Conservation (phyloP, 2,888 invertebrate genomes). For the Euplagia quadripunctaria region DNA sequence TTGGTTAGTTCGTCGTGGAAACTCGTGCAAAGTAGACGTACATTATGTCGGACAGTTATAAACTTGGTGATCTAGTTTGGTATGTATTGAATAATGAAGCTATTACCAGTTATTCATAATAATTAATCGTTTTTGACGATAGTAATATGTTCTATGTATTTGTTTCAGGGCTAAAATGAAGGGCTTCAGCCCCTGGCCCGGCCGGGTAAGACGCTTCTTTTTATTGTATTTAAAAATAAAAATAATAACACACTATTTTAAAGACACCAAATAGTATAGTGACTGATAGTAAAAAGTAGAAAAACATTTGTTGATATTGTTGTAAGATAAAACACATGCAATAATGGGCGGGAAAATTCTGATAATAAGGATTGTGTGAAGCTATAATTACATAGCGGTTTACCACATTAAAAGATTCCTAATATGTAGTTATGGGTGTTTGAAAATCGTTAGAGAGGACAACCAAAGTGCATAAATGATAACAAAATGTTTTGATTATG, state of each 20-base stretch:
- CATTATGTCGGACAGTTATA: slow-evolving; percentile 79
- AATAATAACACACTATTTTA: slow-evolving; percentile 25
- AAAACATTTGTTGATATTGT: slow-evolving; percentile 44
- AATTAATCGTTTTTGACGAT: slow-evolving; percentile 62
- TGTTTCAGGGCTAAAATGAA: slow-evolving; percentile 98
- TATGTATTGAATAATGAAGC: slow-evolving; percentile 69
- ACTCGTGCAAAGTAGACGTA: slow-evolving; percentile 64
- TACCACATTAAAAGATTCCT: not conserved
- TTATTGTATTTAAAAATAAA: slow-evolving; percentile 54
- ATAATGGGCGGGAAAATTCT: slow-evolving; percentile 69
- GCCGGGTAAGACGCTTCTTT: slow-evolving; percentile 93
- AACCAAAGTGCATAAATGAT: slow-evolving; percentile 26
- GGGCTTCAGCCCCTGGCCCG: slow-evolving; percentile 98
- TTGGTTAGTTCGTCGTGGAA: slow-evolving; percentile 82
- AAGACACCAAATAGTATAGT: slow-evolving; percentile 19
- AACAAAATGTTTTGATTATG: slow-evolving; percentile 35
- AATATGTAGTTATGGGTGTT: not conserved
- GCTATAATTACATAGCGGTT: slow-evolving; percentile 41
- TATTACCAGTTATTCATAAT: slow-evolving; percentile 60
- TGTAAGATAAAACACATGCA: slow-evolving; percentile 41
- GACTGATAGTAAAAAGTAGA: slow-evolving; percentile 37
- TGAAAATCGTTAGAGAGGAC: slow-evolving; percentile 9
- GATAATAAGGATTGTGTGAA: slow-evolving; percentile 47
- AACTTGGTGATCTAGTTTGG: slow-evolving; percentile 87
- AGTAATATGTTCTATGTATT: slow-evolving; percentile 57